Evolutionary conservation across 2,888 invertebrate species (phyloP).

Genomic region (Asteroscopus sphinx): DNA sequence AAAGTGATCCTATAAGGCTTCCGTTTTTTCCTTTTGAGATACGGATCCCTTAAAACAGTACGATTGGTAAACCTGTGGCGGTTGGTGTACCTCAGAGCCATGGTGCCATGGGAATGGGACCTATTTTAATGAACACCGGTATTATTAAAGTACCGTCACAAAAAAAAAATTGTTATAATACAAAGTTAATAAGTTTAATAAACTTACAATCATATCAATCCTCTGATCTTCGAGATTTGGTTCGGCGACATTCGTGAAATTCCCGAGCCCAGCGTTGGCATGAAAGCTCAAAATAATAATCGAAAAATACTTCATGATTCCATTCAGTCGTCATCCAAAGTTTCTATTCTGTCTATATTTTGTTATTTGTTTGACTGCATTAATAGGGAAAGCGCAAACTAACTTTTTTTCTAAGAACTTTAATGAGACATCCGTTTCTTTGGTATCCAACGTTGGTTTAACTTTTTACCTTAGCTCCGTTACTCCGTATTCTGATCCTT

Average conservation of each 20-base stretch:
- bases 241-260: slow-evolving; percentile 1
- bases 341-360: background rate
- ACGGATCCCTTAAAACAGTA: no score
- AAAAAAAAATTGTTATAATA: background rate
- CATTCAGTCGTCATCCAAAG: background rate
- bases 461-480: no score
- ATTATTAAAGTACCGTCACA: no score
- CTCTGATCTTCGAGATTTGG: slow-evolving; percentile 28
- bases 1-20: no score
- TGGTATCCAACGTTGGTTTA: no score
- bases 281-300: slow-evolving; percentile 24
- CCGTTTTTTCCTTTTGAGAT: no score
- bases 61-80: no score
- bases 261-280: slow-evolving; percentile 8
- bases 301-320: slow-evolving; percentile 28
- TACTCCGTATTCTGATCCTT: no score
- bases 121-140: background rate
- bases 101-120: background rate
- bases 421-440: no score
- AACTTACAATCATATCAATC: slow-evolving; percentile 50
- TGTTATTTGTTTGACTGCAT: background rate
- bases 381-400: no score
- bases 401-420: no score
- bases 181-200: background rate
- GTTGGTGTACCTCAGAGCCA: background rate